phyloP scores from a whole-genome alignment of 64 coral and sea anemone genomes.

The Trachythela sp. region DNA sequence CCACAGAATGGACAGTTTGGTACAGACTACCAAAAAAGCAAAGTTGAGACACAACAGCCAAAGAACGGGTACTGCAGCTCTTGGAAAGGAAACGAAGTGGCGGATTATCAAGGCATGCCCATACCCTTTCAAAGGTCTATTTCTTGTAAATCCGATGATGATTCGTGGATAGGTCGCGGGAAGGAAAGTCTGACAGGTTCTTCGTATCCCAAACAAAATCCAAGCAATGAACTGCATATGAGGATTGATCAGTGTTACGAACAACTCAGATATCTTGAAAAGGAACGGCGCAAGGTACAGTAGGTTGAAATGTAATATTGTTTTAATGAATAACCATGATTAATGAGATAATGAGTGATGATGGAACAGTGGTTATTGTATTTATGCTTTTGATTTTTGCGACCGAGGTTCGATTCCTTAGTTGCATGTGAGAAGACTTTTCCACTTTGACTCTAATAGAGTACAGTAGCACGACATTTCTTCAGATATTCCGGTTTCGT shows the following conservation, averaged over 20 bases:
- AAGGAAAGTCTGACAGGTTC: constrained; percentile 39
- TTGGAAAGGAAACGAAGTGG: not conserved
- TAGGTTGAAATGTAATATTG: not conserved
- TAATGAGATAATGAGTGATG: too few species aligned
- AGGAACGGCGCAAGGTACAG: constrained; percentile 78
- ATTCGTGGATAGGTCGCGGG: constrained; percentile 29
- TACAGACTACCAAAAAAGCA: not conserved
- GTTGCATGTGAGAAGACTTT: too few species aligned
- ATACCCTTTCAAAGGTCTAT: not conserved
- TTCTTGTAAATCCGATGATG: constrained; percentile 15
- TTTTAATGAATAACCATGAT: not conserved
- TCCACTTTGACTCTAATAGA: too few species aligned
- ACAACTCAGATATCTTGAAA: constrained; percentile 77
- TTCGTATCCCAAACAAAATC: constrained; percentile 52
- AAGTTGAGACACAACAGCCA: not conserved
- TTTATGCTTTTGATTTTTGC: too few species aligned
- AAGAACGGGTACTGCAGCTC: constrained; percentile 1
- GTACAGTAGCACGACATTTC: too few species aligned
- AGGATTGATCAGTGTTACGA: constrained; percentile 94
- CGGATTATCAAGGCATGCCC: not conserved
- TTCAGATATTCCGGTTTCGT: too few species aligned
- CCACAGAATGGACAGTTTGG: not conserved
- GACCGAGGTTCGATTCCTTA: too few species aligned
- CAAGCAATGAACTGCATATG: constrained; percentile 72
- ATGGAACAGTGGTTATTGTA: too few species aligned